A percentile compares a stretch with the other conserved stretches of the same genome.
These are phyloP conservation scores for Phortica magna DNA, from an alignment of 2,888 invertebrate species.

Conservation along the genomic window DNA sequence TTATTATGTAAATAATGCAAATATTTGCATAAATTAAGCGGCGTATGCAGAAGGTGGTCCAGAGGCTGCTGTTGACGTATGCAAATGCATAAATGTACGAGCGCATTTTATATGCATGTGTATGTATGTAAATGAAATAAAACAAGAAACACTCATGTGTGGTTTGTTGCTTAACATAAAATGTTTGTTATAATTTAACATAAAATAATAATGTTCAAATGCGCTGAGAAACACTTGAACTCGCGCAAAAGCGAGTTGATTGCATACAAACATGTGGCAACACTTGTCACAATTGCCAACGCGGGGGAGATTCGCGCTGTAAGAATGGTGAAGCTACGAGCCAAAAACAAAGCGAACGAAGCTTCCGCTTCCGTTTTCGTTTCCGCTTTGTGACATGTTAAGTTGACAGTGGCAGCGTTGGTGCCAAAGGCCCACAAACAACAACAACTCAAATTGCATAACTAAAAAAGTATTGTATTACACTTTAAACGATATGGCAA, in stretches of 20 bases:
- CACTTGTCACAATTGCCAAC: background rate
- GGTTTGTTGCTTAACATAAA: no score
- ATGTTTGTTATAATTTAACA: background rate
- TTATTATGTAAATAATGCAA: background rate
- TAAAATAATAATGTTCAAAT: conserved; percentile 2
- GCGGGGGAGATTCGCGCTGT: background rate
- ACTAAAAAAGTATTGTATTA: conserved; percentile 25
- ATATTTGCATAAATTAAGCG: background rate
- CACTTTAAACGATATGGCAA: conserved; percentile 42
- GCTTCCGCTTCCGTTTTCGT: conserved; percentile 33
- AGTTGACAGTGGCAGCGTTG: background rate
- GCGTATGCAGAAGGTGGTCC: no score
- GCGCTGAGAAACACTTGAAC: background rate
- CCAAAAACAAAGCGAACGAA: conserved; percentile 11
- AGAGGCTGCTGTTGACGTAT: no score
- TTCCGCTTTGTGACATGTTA: conserved; percentile 17
- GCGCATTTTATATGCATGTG: no score
- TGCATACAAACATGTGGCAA: background rate
- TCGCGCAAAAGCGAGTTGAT: background rate
- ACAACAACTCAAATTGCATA: conserved; percentile 29
- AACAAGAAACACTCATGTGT: background rate
- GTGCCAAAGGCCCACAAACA: background rate
- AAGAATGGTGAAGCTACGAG: background rate
- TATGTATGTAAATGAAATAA: background rate
- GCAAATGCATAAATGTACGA: no score